Evolutionary conservation across 2,113 vertebrate species (phyloP).

Genomic region (Upupa epops): DNA sequence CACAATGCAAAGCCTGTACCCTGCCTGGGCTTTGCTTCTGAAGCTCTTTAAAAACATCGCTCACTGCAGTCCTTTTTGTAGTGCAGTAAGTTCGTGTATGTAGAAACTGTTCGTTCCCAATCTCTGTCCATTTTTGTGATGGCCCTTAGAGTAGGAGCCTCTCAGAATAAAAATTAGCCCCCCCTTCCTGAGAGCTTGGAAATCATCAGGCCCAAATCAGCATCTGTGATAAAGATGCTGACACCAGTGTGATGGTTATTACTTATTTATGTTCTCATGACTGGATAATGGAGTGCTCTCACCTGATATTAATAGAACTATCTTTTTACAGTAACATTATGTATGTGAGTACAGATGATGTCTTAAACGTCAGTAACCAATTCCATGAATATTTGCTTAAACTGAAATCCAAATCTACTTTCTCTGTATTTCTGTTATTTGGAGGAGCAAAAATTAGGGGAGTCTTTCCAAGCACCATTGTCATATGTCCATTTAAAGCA

Average conservation of each 20-base stretch:
- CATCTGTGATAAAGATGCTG: constrained; percentile 12
- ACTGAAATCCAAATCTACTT: neutral
- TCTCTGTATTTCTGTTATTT: neutral
- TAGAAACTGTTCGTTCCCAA: neutral
- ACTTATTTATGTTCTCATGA: constrained; percentile 45
- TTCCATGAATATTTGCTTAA: neutral
- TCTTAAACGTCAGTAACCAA: neutral
- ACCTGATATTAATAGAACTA: constrained; percentile 18
- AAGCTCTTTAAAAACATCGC: neutral
- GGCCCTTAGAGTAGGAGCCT: neutral
- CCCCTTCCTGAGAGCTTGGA: neutral
- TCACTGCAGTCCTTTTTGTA: neutral
- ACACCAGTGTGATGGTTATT: neutral
- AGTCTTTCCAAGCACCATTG: neutral
- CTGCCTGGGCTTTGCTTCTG: neutral
- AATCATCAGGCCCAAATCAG: neutral
- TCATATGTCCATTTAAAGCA: neutral
- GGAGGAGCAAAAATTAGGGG: neutral
- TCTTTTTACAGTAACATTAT: neutral
- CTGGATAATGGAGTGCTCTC: neutral
- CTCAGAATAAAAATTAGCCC: neutral
- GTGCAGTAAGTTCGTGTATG: neutral
- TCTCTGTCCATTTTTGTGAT: neutral
- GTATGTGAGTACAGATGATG: neutral
- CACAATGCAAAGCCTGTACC: neutral